Evolutionary conservation across 2,113 vertebrate genomes (phyloP), one percentile per base, ranked within the genome.

Genomic region (Grammomys surdaster): DNA sequence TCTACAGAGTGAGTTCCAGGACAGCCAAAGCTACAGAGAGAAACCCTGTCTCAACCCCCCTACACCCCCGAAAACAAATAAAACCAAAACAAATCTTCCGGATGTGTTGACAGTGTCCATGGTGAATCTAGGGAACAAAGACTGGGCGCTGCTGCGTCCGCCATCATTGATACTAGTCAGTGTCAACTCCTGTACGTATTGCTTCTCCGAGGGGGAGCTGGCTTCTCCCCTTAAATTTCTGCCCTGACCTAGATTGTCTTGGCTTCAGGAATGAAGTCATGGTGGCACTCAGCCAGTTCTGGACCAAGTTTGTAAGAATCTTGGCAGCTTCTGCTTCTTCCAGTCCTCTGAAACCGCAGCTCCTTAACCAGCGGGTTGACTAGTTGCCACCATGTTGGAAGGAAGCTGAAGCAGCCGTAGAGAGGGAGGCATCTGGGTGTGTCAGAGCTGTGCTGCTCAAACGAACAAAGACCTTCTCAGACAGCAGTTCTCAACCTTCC

Each of bases 171-270:
- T 33, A 26, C n/a, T 13, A 1, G 6, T 0, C 63, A 40, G 40
- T 3, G 63, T 86, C 26, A 4, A 16, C 24, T 76, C 70, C 67
- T 16, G 54, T 0, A 1, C 4, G 22, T 9, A 48, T 14, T 17
- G 48, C 40, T 67, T 33, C 1, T 11, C 11, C 1, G 4, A n/a
- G 14, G 3, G 5, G 16, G 22, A 28, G 28, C 0, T 26, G 8
- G 6, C 63, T 12, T n/a, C n/a, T 70, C 40, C 51, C 67, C 80
- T 75, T 9, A 12, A n/a, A 31, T 14, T 43, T 43, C 31, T 58
- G 40, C n/a, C 54, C 63, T 80, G n/a, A 73, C 4, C 43, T 56
- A 33, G 20, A 43, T 22, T 28, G 40, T 70, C 65, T 26, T 24
- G 48, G 28, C 48, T 33, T 3, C 14, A 14, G 51, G 31, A 20